Evolutionary conservation across 2,888 invertebrate species (phyloP), one percentile per base, ranked within the genome.

Genomic region (Hanleya hanleyi): DNA sequence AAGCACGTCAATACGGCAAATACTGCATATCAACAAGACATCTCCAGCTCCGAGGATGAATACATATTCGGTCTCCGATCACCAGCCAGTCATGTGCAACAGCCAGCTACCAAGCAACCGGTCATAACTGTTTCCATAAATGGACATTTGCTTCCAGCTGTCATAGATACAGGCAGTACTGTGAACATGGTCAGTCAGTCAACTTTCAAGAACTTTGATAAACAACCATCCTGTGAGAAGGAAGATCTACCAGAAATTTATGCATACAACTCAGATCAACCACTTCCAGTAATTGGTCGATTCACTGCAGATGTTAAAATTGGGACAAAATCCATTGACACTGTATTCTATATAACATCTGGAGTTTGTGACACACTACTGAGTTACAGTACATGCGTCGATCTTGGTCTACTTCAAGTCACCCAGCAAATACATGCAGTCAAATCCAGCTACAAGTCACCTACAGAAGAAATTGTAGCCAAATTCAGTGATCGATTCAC

Each of bases 131-230:
- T 41, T 41, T 15, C 47, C 12, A 12, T 41, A 15, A 41, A 41
- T 41, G 62, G 49, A n/a, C 35, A 57, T n/a, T 26, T 29, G 33
- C 29, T 67, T 51, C 22, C 12, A 32, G 35, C 37, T 35, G 18
- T 64, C 6, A 33, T 70, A 1, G 70, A 70, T 33, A 41, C 70
- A 26, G 70, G 64, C 29, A 33, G 62, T 62, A 33, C 15, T 68
- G n/a, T 72, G 22, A 67, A 72, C 29, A 62, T 68, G 1, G n/a
- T 68, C 15, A 38, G 66, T 67, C 38, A 61, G n/a, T n/a, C n/a
- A n/a, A n/a, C n/a, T n/a, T n/a, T n/a, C n/a, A 61, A 41, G 47
- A 29, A 35, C 33, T 2, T 72, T 41, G n/a, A 41, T 15, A 70
- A 37, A 64, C 47, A 22, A 47, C 47, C 18, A 15, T 64, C 22